Evolutionary conservation across 2,797 vertebrate species (phyloP).

Genomic region (Phataginus tetradactyla): DNA sequence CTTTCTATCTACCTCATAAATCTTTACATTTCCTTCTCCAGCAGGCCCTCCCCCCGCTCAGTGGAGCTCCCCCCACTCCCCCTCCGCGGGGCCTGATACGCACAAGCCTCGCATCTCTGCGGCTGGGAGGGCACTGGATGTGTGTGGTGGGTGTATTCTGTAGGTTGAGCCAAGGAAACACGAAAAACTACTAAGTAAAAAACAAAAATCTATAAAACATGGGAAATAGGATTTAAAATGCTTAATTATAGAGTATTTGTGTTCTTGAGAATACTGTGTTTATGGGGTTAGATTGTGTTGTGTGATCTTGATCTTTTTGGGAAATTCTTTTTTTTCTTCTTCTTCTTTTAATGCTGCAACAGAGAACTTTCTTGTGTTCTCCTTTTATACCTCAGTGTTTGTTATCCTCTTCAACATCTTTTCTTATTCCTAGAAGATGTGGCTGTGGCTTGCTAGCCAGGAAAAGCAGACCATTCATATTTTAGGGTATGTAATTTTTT

Average conservation of each 20-base stretch:
- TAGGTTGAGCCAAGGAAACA: constrained; percentile 84
- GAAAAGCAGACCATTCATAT: constrained; percentile 79
- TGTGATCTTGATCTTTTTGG: constrained; percentile 62
- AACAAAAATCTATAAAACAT: constrained; percentile 52
- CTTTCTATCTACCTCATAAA: constrained; percentile 96
- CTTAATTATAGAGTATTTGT: constrained; percentile 80
- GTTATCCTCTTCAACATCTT: constrained; percentile 79
- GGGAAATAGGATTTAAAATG: constrained; percentile 72
- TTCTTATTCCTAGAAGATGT: constrained; percentile 76
- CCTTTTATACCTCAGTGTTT: constrained; percentile 87
- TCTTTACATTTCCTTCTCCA: constrained; percentile 76
- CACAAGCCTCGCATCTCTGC: constrained; percentile 82
- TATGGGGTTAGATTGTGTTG: constrained; percentile 69
- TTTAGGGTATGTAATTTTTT: constrained; percentile 71
- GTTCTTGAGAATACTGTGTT: constrained; percentile 83
- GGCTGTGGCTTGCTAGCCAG: constrained; percentile 77
- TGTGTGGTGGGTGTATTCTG: constrained; percentile 78
- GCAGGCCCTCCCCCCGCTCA: constrained; percentile 35
- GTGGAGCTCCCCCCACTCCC: constrained; percentile 76
- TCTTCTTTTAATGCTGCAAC: constrained; percentile 86
- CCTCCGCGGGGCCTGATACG: constrained; percentile 65
- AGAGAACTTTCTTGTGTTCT: constrained; percentile 86
- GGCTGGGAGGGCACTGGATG: constrained; percentile 82
- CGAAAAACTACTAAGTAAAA: constrained; percentile 77
- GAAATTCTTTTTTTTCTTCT: neutral